Conservation (phyloP, 2,113 vertebrate genomes). For the Gobiocypris rarus region DNA sequence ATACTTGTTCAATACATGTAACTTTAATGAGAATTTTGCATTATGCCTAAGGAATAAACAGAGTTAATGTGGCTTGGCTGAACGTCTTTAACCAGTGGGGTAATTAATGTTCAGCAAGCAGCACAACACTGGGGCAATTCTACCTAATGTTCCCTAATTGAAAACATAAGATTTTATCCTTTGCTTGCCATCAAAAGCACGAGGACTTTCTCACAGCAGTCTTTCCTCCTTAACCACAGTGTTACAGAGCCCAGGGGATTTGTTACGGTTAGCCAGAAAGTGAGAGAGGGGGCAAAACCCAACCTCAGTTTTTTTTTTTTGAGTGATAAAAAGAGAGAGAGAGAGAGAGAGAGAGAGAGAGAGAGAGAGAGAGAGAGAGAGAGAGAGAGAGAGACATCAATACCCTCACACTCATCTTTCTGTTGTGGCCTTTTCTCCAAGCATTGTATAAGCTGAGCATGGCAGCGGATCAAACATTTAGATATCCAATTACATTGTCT, state of each 20-base stretch:
- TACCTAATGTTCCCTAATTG: constrained; percentile 67
- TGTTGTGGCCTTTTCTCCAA: constrained; percentile 24
- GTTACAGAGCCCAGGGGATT: constrained; percentile 51
- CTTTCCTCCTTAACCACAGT: constrained; percentile 33
- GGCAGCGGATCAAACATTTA: constrained; percentile 57
- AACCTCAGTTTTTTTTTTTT: constrained; percentile 45
- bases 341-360: not conserved
- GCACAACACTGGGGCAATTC: constrained; percentile 53
- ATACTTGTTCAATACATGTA: not conserved
- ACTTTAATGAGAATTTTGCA: constrained; percentile 5
- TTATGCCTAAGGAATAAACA: constrained; percentile 61
- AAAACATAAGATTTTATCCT: constrained; percentile 68
- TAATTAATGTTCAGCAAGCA: constrained; percentile 70
- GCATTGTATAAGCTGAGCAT: constrained; percentile 50
- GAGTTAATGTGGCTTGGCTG: constrained; percentile 64
- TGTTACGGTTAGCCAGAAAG: constrained; percentile 49
- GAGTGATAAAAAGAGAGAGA: constrained; percentile 1
- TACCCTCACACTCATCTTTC: not conserved
- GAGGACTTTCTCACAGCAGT: constrained; percentile 47
- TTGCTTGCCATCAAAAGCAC: constrained; percentile 53
- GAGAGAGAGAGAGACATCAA: not conserved
- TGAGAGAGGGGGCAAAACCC: constrained; percentile 37
- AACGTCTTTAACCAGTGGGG: constrained; percentile 57
- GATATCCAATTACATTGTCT: constrained; percentile 62
- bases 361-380: too few species aligned